Conservation (phyloP, 2,113 vertebrate species). For the Nothoprocta perdicaria region DNA sequence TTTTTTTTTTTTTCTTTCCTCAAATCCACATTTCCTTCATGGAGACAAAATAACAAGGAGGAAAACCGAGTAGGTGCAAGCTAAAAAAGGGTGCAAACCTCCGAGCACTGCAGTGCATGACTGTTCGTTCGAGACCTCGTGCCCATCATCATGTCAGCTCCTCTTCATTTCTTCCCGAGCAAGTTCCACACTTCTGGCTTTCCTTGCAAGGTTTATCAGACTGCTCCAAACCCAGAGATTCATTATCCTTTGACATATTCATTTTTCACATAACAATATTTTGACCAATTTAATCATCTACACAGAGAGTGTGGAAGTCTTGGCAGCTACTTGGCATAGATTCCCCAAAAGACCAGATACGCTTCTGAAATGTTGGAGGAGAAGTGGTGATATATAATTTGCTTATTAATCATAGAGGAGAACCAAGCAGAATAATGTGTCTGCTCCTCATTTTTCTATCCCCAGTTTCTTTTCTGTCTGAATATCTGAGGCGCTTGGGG, state of each 20-base stretch:
- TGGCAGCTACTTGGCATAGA: constrained; percentile 69
- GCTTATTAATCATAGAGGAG: constrained; percentile 66
- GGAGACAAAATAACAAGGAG: background rate
- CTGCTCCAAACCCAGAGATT: constrained; percentile 45
- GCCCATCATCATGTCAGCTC: background rate
- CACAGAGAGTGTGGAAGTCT: constrained; percentile 62
- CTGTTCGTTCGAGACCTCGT: background rate
- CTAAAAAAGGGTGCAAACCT: background rate
- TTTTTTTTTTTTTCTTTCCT: background rate
- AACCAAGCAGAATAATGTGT: constrained; percentile 20
- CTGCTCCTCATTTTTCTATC: constrained; percentile 16
- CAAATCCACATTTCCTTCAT: background rate
- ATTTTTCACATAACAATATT: constrained; percentile 67
- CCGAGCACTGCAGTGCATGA: background rate
- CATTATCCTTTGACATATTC: constrained; percentile 54
- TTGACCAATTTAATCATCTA: constrained; percentile 68
- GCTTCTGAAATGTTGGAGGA: constrained; percentile 51
- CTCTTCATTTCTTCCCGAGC: background rate
- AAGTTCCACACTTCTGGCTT: background rate
- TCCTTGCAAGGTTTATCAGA: constrained; percentile 28
- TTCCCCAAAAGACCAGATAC: constrained; percentile 62
- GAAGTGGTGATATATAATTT: constrained; percentile 57
- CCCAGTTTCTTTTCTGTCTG: background rate
- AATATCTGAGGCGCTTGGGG: background rate
- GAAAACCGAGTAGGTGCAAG: background rate